phyloP scores from a whole-genome alignment of 2,113 vertebrate species.

The Oncorhynchus masou region DNA sequence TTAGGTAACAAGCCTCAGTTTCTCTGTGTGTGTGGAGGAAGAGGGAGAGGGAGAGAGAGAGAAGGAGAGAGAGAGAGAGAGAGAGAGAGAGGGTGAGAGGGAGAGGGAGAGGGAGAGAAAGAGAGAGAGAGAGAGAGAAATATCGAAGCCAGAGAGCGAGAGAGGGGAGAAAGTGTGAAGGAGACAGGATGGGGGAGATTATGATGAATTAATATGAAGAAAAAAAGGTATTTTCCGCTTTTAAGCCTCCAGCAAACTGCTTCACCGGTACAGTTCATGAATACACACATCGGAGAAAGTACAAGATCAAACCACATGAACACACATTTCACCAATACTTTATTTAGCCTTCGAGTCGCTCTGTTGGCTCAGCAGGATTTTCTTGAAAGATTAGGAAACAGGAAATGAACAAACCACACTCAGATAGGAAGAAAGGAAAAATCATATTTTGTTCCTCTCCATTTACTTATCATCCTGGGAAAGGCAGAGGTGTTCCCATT shows the following conservation, averaged over 20 bases:
- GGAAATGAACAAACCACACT: constrained; percentile 11
- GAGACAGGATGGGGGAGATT: neutral
- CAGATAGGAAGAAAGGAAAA: neutral
- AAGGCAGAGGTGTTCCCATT: constrained; percentile 52
- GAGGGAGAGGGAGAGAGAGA: neutral
- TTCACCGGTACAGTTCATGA: neutral
- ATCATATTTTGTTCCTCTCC: neutral
- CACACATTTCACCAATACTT: neutral
- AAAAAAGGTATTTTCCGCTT: neutral
- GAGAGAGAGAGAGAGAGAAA: too few relatives aligned
- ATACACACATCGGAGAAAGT: neutral
- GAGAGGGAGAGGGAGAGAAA: neutral
- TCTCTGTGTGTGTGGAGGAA: neutral
- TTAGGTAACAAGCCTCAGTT: constrained; percentile 60
- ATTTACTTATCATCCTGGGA: constrained; percentile 38
- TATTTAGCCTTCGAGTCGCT: neutral
- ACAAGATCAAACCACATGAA: neutral
- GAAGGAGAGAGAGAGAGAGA: constrained; percentile 15
- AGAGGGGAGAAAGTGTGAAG: constrained; percentile 25
- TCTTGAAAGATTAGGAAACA: constrained; percentile 9
- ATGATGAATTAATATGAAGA: neutral
- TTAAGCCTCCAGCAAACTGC: too few relatives aligned
- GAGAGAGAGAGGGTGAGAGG: constrained; percentile 38
- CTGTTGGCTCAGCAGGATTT: constrained; percentile 11
- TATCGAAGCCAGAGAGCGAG: neutral